These are phyloP conservation scores for Holacanthus passer DNA, from an alignment of 2,113 vertebrate genomes.

Conservation along the genomic window DNA sequence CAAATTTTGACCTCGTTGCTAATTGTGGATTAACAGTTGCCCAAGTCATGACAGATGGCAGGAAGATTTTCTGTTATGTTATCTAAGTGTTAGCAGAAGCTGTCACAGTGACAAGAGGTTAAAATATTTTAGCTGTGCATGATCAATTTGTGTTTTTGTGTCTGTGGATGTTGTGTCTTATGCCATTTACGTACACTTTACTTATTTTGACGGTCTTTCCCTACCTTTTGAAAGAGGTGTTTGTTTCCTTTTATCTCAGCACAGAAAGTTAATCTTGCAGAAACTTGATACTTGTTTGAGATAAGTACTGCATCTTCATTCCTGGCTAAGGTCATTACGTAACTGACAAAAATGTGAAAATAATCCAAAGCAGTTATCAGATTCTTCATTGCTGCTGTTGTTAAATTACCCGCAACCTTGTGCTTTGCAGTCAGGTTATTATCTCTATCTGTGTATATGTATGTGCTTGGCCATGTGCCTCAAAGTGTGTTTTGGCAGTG, in stretches of 20 bases:
- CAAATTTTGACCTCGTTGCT: no score
- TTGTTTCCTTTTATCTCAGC: neutral
- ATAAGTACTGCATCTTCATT: neutral
- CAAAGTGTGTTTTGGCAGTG: constrained; percentile 71
- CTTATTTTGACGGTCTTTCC: neutral
- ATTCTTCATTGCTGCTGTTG: constrained; percentile 18
- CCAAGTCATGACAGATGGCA: neutral
- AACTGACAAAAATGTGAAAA: constrained; percentile 6
- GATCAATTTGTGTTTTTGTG: neutral
- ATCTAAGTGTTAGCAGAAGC: neutral
- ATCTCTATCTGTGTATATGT: constrained; percentile 19
- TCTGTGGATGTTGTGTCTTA: neutral
- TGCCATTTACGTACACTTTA: neutral
- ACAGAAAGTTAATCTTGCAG: neutral
- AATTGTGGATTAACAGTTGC: no score
- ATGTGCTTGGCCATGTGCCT: constrained; percentile 34
- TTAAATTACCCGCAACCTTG: neutral
- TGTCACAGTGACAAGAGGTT: neutral
- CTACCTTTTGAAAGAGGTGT: neutral
- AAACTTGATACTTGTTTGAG: neutral
- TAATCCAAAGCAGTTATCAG: constrained; percentile 23
- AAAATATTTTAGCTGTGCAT: neutral
- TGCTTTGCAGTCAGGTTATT: constrained; percentile 27
- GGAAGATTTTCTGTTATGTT: neutral
- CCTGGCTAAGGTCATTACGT: neutral